Base-by-base conservation (phyloP, 2,113 vertebrate genomes). In the Excalfactoria chinensis region DNA sequence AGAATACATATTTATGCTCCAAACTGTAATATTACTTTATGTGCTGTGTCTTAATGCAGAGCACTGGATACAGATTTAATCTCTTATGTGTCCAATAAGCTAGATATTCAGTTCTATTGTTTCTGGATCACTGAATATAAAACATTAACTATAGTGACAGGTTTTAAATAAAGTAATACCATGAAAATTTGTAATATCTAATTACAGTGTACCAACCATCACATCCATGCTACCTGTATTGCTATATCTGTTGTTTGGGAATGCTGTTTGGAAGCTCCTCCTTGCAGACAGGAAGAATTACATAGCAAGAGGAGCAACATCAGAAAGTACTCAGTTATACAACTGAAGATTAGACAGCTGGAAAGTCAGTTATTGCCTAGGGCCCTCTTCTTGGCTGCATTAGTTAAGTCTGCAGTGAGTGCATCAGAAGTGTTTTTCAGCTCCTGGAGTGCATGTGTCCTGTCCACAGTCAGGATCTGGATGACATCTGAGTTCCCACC, bases 1-100 rank as follows among this genome's bases (percentile, higher is more conserved):
- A 22, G 75, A 90, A 79, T 89, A 78, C 37, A 23, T 79, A 88
- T 68, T 93, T 88, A 18, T 78, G 69, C 49, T 83, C 55, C 53
- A 51, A 73, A 87, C 37, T 22, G 48, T 88, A 69, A 23, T 49
- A 76, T 63, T 79, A 84, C 18, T 89, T 84, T 92, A 89, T 84
- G 74, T 85, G 15, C 44, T 87, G 73, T 82, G 55, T 69, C 78
- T 88, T 93, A 82, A 72, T 94, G 86, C 63, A 90, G 84, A 67
- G 59, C 63, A 51, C 59, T 6, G 17, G 77, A 51, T 75, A 17
- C 4, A 19, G 56, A 66, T 86, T 89, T 89, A 59, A 46, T 59
- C 32, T 32, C 32, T 32, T n/a, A 63, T 62, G 63, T 63, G n/a
- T 30, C 32, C 35, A 11, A 28, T 66, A 76, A 87, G 85, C 56